Evolutionary conservation across 2,888 invertebrate genomes (phyloP).

Genomic region (Cosmia pyralina): DNA sequence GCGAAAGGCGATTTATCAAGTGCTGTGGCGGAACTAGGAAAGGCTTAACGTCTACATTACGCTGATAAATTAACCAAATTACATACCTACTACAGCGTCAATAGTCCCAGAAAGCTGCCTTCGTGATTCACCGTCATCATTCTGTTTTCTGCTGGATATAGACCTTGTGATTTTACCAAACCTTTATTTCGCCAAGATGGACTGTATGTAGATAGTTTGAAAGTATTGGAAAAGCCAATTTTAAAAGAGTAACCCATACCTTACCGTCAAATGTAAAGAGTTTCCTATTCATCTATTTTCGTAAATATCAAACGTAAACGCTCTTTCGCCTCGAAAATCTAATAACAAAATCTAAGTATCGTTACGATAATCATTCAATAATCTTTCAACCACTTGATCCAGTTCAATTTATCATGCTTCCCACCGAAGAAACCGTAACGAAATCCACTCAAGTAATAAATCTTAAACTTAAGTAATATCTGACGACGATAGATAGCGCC

Average conservation of each 20-base stretch:
- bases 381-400: slow-evolving; percentile 41
- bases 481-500: slow-evolving; percentile 57
- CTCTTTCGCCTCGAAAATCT: not conserved
- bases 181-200: too few relatives aligned
- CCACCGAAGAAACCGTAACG: slow-evolving; percentile 34
- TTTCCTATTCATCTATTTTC: not conserved
- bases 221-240: too few relatives aligned
- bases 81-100: not conserved
- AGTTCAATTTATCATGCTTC: slow-evolving; percentile 50
- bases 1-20: slow-evolving; percentile 3
- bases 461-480: slow-evolving; percentile 62
- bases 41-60: not conserved
- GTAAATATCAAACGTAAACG: slow-evolving; percentile 10
- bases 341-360: slow-evolving; percentile 21
- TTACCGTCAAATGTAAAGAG: not conserved
- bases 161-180: not conserved
- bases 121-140: not conserved
- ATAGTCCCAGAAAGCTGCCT: not conserved
- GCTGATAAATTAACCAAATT: not conserved
- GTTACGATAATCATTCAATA: slow-evolving; percentile 32
- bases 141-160: too few relatives aligned
- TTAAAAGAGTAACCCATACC: too few relatives aligned
- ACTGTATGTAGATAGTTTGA: too few relatives aligned
- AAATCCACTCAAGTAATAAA: slow-evolving; percentile 56
- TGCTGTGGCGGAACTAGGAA: too few relatives aligned